A percentile compares a stretch with the other conserved stretches of the same genome.
Evolutionary conservation across 2,113 vertebrate species (phyloP).

Genomic region (Mobula hypostoma): DNA sequence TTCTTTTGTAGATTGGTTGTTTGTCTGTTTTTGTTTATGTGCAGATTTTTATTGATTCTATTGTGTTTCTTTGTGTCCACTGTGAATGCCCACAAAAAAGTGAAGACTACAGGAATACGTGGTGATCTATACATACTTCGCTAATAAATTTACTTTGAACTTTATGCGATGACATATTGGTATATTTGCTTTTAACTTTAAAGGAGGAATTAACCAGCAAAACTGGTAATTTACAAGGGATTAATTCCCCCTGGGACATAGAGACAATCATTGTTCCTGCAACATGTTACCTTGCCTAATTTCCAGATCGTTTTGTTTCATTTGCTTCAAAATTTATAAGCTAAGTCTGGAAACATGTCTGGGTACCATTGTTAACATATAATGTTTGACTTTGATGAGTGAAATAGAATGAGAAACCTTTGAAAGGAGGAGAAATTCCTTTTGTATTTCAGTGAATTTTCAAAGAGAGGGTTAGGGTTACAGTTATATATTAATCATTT

Average conservation of each 20-base stretch:
- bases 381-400: not conserved
- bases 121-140: too few species aligned
- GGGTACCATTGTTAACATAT: not conserved
- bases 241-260: not conserved
- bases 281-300: not conserved
- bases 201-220: not conserved
- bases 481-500: not conserved
- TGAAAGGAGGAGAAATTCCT: not conserved
- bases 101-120: too few species aligned
- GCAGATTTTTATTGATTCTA: too few species aligned
- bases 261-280: not conserved
- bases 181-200: not conserved
- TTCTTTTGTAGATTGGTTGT: too few species aligned
- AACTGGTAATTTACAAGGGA: not conserved
- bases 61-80: too few species aligned
- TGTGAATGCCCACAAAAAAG: too few species aligned
- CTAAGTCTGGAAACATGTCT: not conserved
- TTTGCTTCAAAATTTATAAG: not conserved
- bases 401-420: not conserved
- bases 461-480: too few species aligned
- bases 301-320: not conserved
- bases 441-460: slow-evolving; percentile 4
- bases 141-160: too few species aligned
- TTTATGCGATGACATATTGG: not conserved
- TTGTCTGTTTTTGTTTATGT: too few species aligned